phyloP scores from a whole-genome alignment of 2,113 vertebrate species.

The Nycticryphes semicollaris region DNA sequence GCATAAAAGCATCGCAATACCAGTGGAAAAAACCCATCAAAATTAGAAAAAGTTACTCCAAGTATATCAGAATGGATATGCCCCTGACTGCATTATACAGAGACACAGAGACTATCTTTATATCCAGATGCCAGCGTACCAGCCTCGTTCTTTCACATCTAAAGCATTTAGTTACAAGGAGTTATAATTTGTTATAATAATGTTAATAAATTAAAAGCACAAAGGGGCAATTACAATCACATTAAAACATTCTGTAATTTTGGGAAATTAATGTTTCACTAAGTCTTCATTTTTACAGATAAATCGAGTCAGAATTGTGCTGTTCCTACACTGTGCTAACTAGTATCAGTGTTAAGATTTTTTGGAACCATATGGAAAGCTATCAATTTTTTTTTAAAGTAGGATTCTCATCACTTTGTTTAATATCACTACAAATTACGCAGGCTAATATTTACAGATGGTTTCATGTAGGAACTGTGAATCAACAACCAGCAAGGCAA shows the following conservation, averaged over 20 bases:
- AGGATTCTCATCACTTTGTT: slow-evolving; percentile 43
- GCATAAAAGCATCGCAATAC: neutral
- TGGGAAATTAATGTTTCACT: slow-evolving; percentile 67
- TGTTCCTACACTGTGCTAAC: slow-evolving; percentile 11
- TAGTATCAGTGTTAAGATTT: neutral
- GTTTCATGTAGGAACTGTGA: slow-evolving; percentile 42
- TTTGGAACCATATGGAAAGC: slow-evolving; percentile 47
- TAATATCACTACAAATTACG: slow-evolving; percentile 50
- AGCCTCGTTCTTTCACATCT: slow-evolving; percentile 34
- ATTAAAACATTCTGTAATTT: slow-evolving; percentile 63
- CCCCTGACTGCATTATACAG: neutral
- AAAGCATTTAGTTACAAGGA: slow-evolving; percentile 44
- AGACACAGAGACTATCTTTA: neutral
- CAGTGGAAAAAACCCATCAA: neutral
- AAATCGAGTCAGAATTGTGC: slow-evolving; percentile 47
- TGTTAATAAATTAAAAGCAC: slow-evolving; percentile 65
- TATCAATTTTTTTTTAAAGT: slow-evolving; percentile 45
- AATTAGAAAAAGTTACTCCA: neutral
- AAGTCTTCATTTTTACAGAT: slow-evolving; percentile 43
- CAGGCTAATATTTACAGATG: slow-evolving; percentile 56
- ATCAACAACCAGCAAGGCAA: slow-evolving; percentile 34
- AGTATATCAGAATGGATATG: neutral
- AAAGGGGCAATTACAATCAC: slow-evolving; percentile 65
- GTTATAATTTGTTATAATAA: slow-evolving; percentile 43
- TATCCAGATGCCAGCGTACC: slow-evolving; percentile 11